Evolutionary conservation across 2,888 invertebrate genomes (phyloP), one percentile per base, ranked within the genome.

Genomic region (Paralinhomoeus sp.): DNA sequence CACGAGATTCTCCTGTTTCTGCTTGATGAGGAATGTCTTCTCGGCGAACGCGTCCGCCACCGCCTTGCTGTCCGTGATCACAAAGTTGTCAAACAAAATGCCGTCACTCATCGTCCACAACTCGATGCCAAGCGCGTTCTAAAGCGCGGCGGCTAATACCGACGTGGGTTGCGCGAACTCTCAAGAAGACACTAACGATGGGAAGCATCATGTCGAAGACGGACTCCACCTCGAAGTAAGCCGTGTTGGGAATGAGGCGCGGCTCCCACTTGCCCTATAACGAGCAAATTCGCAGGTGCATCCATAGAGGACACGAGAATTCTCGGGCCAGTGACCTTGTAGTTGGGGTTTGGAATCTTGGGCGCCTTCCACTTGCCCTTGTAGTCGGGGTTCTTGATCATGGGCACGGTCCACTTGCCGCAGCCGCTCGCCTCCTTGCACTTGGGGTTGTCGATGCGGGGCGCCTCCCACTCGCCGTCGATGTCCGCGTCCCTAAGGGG

Each of bases 381-480:
- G 68, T 85, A 89, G 65, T 81, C 79, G 12, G 87, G 87, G 71
- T 91, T 91, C 45, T 79, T 73, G 39, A 87, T 73, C 55, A 75
- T 67, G 20, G 84, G 82, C 20, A 80, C 72, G 50, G 73, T 74
- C 84, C 93, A 97, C 37, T 70, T 67, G 0, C 97, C 97, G 68
- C 97, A 97, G 17, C 97, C 93, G 2, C 77, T 72, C 7, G 75
- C 76, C 13, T 67, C 70, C 51, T 71, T 72, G 61, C 91, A 93
- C 3, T 69, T 70, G 0, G 89, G 84, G 70, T 97, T 97, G 56
- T 27, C 40, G 27, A 91, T 74, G 44, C 82, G 70, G 0, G 91
- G 84, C 3, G 93, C 77, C 65, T 93, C 93, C 93, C 93, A 99
- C 60, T 80, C 80, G 1, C 97, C 97, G 67, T 97, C 97, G 78